A percentile compares a stretch with the other conserved stretches of the same genome.
These are phyloP conservation scores for Glareola pratincola DNA, from an alignment of 2,113 vertebrate species.

Conservation along the genomic window DNA sequence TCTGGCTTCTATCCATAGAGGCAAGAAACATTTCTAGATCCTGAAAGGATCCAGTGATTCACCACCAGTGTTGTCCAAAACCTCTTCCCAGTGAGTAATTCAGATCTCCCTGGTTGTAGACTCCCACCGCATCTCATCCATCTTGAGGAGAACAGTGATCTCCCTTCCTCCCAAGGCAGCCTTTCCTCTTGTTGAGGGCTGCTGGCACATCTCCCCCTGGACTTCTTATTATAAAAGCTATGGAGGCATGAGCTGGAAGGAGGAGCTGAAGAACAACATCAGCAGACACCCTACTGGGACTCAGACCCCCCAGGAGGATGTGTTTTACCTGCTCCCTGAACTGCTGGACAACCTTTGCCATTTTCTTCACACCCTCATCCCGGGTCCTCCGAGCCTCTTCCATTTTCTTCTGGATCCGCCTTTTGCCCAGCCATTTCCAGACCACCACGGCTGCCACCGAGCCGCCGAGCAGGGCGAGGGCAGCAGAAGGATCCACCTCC, in stretches of 20 bases:
- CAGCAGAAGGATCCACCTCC: neutral
- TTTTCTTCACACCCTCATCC: slow-evolving; percentile 33
- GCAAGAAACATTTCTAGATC: neutral
- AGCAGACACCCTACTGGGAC: neutral
- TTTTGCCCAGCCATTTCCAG: slow-evolving; percentile 45
- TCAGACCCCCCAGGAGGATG: neutral
- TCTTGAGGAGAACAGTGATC: neutral
- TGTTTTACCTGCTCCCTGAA: slow-evolving; percentile 66
- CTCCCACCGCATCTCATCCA: neutral
- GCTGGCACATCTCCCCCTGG: neutral
- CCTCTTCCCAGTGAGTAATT: neutral
- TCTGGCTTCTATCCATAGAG: neutral
- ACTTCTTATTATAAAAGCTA: neutral
- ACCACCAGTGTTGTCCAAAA: neutral
- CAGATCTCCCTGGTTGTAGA: neutral
- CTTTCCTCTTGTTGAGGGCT: neutral
- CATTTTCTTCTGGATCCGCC: slow-evolving; percentile 10
- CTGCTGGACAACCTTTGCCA: slow-evolving; percentile 43
- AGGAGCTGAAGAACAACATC: neutral
- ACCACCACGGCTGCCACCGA: neutral
- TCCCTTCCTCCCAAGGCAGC: neutral
- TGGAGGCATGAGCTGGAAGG: neutral
- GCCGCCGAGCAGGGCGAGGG: neutral
- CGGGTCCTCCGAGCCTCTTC: slow-evolving; percentile 24
- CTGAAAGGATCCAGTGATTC: neutral